Percentiles rank a stretch among this genome's conserved stretches.
Evolutionary conservation across 2,888 invertebrate genomes (phyloP).

Genomic region (Blastobasis lacticolella): DNA sequence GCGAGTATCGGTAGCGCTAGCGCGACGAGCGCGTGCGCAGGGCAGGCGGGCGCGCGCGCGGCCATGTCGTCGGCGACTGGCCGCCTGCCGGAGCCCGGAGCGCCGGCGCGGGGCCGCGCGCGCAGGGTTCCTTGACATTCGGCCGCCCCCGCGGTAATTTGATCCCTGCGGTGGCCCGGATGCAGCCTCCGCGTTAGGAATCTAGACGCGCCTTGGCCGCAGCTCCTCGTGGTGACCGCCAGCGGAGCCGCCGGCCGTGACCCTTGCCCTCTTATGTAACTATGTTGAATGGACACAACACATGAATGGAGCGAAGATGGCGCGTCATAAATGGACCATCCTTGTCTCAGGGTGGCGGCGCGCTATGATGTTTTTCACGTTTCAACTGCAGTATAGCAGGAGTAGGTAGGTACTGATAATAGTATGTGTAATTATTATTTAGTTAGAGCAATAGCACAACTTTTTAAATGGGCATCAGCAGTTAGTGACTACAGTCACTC

Average conservation of each 20-base stretch:
- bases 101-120: slow-evolving; percentile 9
- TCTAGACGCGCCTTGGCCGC: slow-evolving; percentile 58
- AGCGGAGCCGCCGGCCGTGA: slow-evolving; percentile 47
- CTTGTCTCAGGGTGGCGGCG: background rate
- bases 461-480: too few species aligned
- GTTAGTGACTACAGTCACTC: too few species aligned
- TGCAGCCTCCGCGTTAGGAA: slow-evolving; percentile 65
- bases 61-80: slow-evolving; percentile 37
- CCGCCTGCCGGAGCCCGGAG: slow-evolving; percentile 15
- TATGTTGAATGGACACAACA: slow-evolving; percentile 23
- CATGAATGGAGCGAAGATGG: slow-evolving; percentile 31
- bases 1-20: slow-evolving; percentile 19
- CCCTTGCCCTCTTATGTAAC: slow-evolving; percentile 58
- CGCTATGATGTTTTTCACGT: too few species aligned
- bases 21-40: slow-evolving; percentile 19
- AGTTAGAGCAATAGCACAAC: too few species aligned
- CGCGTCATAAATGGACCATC: slow-evolving; percentile 11
- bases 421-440: too few species aligned
- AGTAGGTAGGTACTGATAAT: too few species aligned
- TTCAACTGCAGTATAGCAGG: too few species aligned
- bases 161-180: slow-evolving; percentile 66
- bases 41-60: slow-evolving; percentile 47
- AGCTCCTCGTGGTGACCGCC: slow-evolving; percentile 41
- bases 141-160: slow-evolving; percentile 54
- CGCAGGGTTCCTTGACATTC: slow-evolving; percentile 69